Conservation (phyloP, 1,140 invertebrate species). For the Tetragonula clypearis region DNA sequence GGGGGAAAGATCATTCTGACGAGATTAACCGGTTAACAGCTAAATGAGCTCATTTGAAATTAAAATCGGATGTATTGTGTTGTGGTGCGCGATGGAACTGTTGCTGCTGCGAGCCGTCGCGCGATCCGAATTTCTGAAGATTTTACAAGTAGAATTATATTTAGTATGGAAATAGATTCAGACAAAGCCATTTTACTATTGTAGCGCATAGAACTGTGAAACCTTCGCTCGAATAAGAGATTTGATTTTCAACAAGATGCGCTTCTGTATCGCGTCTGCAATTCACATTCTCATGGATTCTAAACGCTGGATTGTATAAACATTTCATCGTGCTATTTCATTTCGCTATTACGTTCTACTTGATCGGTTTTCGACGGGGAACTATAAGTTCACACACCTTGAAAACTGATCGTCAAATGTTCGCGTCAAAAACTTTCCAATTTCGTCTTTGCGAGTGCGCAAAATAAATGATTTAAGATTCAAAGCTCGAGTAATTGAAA, state of each 20-base stretch:
- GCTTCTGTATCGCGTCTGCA: not conserved
- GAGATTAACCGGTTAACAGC: too few relatives aligned
- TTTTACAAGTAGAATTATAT: constrained; percentile 15
- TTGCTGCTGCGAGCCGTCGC: not conserved
- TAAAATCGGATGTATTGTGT: not conserved
- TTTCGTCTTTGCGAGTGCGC: too few relatives aligned
- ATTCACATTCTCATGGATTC: not conserved
- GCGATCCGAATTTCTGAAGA: constrained; percentile 13
- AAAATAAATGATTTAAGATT: too few relatives aligned
- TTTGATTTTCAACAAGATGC: not conserved
- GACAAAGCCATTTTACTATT: constrained; percentile 1
- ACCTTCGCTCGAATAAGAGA: not conserved
- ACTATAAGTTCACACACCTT: too few relatives aligned
- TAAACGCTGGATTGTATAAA: not conserved
- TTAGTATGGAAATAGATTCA: constrained; percentile 16
- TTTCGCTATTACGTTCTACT: too few relatives aligned
- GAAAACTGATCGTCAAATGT: too few relatives aligned
- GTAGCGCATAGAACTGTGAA: not conserved
- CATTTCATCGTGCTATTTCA: too few relatives aligned
- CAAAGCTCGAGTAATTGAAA: too few relatives aligned
- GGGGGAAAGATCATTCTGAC: not conserved
- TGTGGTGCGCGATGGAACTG: not conserved
- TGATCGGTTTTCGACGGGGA: too few relatives aligned
- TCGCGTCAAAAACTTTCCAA: too few relatives aligned
- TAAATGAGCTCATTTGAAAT: not conserved